Conservation (phyloP, 2,797 vertebrate species). For the Acanthurus tractus region DNA sequence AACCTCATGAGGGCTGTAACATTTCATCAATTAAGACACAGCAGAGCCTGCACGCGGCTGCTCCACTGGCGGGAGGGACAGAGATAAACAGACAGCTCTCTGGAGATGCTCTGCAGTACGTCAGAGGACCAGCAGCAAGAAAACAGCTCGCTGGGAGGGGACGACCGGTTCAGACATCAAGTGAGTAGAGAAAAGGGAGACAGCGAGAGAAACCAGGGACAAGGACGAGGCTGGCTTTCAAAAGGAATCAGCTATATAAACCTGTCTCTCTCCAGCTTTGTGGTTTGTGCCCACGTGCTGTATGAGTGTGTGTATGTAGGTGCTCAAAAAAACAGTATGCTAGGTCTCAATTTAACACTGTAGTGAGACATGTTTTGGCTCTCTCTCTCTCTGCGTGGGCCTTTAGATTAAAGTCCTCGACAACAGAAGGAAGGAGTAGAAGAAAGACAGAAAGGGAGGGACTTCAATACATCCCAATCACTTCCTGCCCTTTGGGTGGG, state of each 20-base stretch:
- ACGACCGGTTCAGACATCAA: constrained; percentile 35
- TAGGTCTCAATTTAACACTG: constrained; percentile 19
- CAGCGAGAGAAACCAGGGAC: constrained; percentile 29
- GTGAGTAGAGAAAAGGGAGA: constrained; percentile 16
- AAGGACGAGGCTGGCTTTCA: constrained; percentile 52
- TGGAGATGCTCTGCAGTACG: constrained; percentile 60
- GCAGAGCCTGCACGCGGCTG: constrained; percentile 47
- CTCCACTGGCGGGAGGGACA: constrained; percentile 48
- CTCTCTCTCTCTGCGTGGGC: not conserved
- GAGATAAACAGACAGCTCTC: constrained; percentile 72
- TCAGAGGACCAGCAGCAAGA: constrained; percentile 62
- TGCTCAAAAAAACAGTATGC: not conserved
- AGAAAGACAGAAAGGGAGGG: not conserved
- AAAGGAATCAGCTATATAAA: constrained; percentile 53
- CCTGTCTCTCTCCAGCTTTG: constrained; percentile 21
- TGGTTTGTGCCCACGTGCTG: constrained; percentile 22
- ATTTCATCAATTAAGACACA: constrained; percentile 71
- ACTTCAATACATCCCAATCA: constrained; percentile 36
- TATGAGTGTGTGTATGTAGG: constrained; percentile 1
- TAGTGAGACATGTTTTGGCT: constrained; percentile 1
- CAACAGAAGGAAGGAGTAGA: not conserved
- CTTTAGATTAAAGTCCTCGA: not conserved
- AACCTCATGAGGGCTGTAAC: constrained; percentile 39
- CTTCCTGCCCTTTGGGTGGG: constrained; percentile 24
- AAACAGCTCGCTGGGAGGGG: constrained; percentile 65